A percentile compares a stretch with the other conserved stretches of the same genome.
phyloP scores from a whole-genome alignment of 2,888 invertebrate species.

The Acleris sparsana region DNA sequence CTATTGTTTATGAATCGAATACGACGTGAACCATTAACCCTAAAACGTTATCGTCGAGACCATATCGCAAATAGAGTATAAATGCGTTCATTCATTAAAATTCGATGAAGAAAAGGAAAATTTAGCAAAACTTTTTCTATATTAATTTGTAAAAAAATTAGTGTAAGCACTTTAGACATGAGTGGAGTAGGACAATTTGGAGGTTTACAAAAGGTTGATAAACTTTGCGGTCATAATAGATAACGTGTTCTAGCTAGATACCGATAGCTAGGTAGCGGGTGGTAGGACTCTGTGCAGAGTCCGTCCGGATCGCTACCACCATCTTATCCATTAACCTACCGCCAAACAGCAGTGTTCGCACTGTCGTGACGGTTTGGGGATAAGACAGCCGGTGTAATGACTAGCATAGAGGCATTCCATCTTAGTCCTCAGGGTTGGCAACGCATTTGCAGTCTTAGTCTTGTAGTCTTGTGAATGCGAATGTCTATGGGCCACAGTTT shows the following conservation, averaged over 20 bases:
- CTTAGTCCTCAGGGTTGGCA: no score
- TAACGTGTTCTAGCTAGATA: neutral
- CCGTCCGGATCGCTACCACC: no score
- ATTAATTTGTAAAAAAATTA: constrained; percentile 52
- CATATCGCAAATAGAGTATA: constrained; percentile 72
- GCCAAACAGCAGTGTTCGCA: no score
- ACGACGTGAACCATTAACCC: constrained; percentile 66
- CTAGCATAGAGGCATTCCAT: no score
- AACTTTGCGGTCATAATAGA: neutral
- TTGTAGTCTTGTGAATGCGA: no score
- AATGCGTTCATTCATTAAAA: constrained; percentile 61
- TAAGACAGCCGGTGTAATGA: no score
- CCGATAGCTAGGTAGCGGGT: no score
- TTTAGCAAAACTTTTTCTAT: constrained; percentile 63
- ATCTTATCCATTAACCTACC: no score
- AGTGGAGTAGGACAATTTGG: constrained; percentile 3
- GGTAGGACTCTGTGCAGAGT: no score
- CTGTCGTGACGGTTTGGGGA: no score
- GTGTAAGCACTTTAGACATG: constrained; percentile 8
- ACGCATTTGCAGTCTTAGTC: no score
- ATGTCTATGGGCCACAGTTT: no score
- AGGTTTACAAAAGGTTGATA: neutral
- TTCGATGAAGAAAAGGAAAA: constrained; percentile 70
- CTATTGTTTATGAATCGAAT: constrained; percentile 61
- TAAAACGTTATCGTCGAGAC: constrained; percentile 59